Evolutionary conservation across 2,888 invertebrate species (phyloP), one percentile per base, ranked within the genome.

Genomic region (Achlya flavicornis): DNA sequence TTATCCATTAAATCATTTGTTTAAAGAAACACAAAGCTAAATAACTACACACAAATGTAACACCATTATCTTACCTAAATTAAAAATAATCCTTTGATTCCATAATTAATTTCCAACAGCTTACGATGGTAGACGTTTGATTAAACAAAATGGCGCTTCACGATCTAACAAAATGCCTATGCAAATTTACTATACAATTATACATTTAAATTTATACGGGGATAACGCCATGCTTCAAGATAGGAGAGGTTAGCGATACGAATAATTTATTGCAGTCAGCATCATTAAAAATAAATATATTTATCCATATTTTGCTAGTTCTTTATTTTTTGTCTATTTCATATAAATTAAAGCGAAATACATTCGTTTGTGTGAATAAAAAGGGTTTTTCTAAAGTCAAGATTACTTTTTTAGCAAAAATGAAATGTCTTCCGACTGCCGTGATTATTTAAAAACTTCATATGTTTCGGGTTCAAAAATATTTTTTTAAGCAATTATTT

Each of bases 151-250:
- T 35, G 35, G 16, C 35, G 58, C 58, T 35, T 59, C 16, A 33
- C 58, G 35, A 35, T 63, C 72, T 71, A 76, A 83, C 82, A 81
- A 81, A 87, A 87, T 85, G 67, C 82, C 83, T 80, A 87, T 88
- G 87, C 72, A 83, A 88, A 88, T 88, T 66, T 74, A 67, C 63
- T 64, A 64, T 73, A 74, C 76, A 81, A 86, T 87, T 86, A 86
- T 80, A 83, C 66, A 85, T 85, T 86, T 77, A 85, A 86, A 86
- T 85, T 79, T 78, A 80, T 78, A 78, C 77, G 69, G 72, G 67
- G 60, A 64, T 69, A 65, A 67, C 71, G 53, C 53, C 53, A 19
- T 8, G 53, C 53, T 19, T 53, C 6, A 53, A 53, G 53, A 19
- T 53, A 4, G 19, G 10, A 53, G 61, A 57, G 63, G 65, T 53